Conservation (phyloP, 2,888 invertebrate species). For the Cantharis lateralis region DNA sequence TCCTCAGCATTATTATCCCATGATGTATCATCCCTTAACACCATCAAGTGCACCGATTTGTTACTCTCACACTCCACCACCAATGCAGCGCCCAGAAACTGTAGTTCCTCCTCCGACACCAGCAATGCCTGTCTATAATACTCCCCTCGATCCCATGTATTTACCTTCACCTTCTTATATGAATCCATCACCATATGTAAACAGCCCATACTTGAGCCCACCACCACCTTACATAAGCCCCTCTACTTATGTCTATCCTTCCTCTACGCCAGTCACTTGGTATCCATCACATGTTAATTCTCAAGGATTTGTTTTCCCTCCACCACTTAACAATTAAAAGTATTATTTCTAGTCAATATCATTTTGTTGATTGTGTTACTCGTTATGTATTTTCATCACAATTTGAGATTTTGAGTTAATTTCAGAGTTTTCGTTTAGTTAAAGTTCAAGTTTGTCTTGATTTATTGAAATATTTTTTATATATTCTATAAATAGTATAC, state of each 20-base stretch:
- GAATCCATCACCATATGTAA: neutral
- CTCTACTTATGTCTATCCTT: conserved; percentile 34
- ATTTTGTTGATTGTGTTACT: neutral
- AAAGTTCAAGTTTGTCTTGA: neutral
- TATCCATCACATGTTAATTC: conserved; percentile 37
- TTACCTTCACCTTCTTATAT: conserved; percentile 16
- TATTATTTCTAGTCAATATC: neutral
- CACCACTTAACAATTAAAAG: conserved; percentile 9
- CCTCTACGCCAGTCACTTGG: conserved; percentile 35
- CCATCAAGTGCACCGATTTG: conserved; percentile 34
- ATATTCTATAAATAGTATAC: neutral
- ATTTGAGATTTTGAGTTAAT: neutral
- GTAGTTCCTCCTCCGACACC: conserved; percentile 3
- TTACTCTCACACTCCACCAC: conserved; percentile 17
- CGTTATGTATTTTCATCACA: neutral
- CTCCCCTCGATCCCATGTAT: conserved; percentile 34
- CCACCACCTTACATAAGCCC: conserved; percentile 9
- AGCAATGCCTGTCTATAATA: conserved; percentile 33
- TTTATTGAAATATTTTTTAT: neutral
- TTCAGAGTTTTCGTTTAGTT: neutral
- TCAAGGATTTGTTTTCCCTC: conserved; percentile 42
- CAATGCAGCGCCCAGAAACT: conserved; percentile 11
- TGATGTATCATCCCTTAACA: conserved; percentile 29
- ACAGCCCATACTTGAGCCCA: neutral
- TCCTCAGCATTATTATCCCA: conserved; percentile 34